Percentiles rank a stretch among this genome's conserved stretches.
Evolutionary conservation across 2,888 invertebrate species (phyloP).

Genomic region (Linnaemya tessellans): DNA sequence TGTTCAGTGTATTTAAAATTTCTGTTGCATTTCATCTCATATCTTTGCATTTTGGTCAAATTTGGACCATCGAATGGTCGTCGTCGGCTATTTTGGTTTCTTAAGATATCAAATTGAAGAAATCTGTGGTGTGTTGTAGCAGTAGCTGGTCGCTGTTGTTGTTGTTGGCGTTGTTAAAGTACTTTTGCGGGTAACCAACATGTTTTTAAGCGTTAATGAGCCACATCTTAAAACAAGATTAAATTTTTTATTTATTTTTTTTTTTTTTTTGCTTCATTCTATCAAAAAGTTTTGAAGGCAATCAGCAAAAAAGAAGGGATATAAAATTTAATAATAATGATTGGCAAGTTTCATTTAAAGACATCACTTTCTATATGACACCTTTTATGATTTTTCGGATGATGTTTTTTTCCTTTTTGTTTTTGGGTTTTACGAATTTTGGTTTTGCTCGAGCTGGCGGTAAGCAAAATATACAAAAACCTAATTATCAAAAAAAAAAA

Average conservation of each 20-base stretch:
- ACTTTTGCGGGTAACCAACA: conserved; percentile 50
- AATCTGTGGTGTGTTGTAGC: conserved; percentile 51
- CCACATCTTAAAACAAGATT: conserved; percentile 69
- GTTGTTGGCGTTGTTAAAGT: conserved; percentile 9
- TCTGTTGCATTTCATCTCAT: conserved; percentile 55
- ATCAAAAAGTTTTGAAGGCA: background rate
- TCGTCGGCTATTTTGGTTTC: conserved; percentile 36
- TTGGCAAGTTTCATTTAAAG: conserved; percentile 70
- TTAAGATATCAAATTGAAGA: conserved; percentile 63
- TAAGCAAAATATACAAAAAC: conserved; percentile 5
- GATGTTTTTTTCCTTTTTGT: background rate
- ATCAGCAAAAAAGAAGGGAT: background rate
- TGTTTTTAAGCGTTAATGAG: conserved; percentile 71
- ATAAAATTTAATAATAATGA: conserved; percentile 62
- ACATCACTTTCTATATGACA: conserved; percentile 61
- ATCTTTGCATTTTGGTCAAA: conserved; percentile 59
- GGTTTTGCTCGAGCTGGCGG: conserved; percentile 1
- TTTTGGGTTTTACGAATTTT: conserved; percentile 16
- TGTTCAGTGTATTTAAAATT: conserved; percentile 32
- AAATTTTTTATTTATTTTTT: conserved; percentile 29
- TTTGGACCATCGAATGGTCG: conserved; percentile 39
- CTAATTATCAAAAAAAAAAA: conserved; percentile 36
- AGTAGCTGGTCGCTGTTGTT: background rate
- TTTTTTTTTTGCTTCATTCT: background rate
- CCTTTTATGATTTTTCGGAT: conserved; percentile 30